phyloP scores from a whole-genome alignment of 2,113 vertebrate species.

The Bambusicola thoracicus region DNA sequence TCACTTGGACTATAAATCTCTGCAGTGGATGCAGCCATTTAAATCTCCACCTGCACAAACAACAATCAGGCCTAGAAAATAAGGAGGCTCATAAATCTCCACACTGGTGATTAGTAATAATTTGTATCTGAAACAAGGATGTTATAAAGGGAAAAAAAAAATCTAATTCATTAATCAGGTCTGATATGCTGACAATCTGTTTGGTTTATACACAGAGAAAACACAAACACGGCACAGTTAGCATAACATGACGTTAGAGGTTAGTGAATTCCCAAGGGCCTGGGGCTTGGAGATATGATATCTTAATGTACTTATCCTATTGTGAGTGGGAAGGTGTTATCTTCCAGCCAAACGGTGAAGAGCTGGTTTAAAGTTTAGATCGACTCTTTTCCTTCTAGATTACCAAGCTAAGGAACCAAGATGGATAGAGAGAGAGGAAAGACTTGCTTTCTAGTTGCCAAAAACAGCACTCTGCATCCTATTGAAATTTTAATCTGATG shows the following conservation, averaged over 20 bases:
- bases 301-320: conserved; percentile 63
- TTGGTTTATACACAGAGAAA: conserved; percentile 76
- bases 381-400: background rate
- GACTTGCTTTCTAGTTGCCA: background rate
- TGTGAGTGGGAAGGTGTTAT: conserved; percentile 42
- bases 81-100: conserved; percentile 80
- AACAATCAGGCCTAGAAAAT: conserved; percentile 75
- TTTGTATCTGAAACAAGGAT: conserved; percentile 59
- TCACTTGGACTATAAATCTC: conserved; percentile 81
- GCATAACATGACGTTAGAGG: conserved; percentile 66
- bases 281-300: conserved; percentile 64
- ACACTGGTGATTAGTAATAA: conserved; percentile 73
- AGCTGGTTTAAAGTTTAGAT: conserved; percentile 7
- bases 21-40: conserved; percentile 77
- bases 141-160: conserved; percentile 1
- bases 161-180: conserved; percentile 72
- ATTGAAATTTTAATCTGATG: background rate
- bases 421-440: background rate
- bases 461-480: background rate
- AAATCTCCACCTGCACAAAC: conserved; percentile 86
- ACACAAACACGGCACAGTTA: conserved; percentile 75
- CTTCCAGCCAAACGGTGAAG: conserved; percentile 43
- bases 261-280: conserved; percentile 72
- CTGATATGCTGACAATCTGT: conserved; percentile 75
- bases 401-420: background rate